Evolutionary conservation across 2,888 invertebrate genomes (phyloP).

Genomic region (Yponomeuta evonymella): DNA sequence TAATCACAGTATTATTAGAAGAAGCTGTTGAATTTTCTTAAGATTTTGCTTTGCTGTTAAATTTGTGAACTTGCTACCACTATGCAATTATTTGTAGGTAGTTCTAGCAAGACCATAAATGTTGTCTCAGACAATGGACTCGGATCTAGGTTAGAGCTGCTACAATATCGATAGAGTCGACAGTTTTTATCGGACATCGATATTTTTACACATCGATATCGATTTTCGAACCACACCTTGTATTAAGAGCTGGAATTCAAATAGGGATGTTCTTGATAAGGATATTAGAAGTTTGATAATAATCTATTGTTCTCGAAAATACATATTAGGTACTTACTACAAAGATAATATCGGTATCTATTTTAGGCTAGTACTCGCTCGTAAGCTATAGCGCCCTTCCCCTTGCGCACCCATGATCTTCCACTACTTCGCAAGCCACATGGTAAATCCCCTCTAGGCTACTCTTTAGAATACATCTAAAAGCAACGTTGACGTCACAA

Average conservation of each 20-base stretch:
- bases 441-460: slow-evolving; percentile 47
- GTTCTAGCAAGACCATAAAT: slow-evolving; percentile 32
- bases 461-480: slow-evolving; percentile 12
- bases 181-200: slow-evolving; percentile 23
- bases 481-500: not conserved
- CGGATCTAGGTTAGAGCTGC: slow-evolving; percentile 1
- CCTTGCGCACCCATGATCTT: slow-evolving; percentile 66
- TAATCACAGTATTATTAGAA: slow-evolving; percentile 16
- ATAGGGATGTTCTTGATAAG: not conserved
- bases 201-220: slow-evolving; percentile 25
- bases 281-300: not conserved
- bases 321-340: not conserved
- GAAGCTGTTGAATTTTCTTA: slow-evolving; percentile 16
- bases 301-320: not conserved
- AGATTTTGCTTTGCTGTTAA: slow-evolving; percentile 16
- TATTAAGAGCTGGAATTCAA: not conserved
- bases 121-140: not conserved
- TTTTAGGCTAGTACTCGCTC: not conserved
- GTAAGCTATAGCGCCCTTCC: slow-evolving; percentile 47
- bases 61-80: not conserved
- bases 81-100: slow-evolving; percentile 11
- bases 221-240: not conserved
- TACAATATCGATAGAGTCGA: slow-evolving; percentile 31
- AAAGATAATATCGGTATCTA: not conserved
- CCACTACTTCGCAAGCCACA: slow-evolving; percentile 57